phyloP scores from a whole-genome alignment of 2,888 invertebrate species.

The Parnassius smintheus region DNA sequence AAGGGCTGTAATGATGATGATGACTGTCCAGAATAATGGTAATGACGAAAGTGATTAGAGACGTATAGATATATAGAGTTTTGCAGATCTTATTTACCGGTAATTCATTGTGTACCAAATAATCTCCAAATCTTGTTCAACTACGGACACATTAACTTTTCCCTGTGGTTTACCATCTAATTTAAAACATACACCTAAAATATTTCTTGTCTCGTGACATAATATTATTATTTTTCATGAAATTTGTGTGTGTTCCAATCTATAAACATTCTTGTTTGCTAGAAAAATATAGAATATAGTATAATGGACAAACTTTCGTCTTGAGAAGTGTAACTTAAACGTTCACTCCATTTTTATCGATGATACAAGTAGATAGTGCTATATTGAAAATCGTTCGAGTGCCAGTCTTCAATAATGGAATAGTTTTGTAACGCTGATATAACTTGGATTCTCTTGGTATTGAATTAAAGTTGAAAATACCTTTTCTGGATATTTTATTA shows the following conservation, averaged over 20 bases:
- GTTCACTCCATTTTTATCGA: constrained; percentile 24
- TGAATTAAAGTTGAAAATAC: constrained; percentile 1
- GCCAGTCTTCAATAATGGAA: constrained; percentile 23
- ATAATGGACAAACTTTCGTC: constrained; percentile 16
- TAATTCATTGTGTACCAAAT: too few species aligned
- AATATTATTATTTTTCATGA: too few species aligned
- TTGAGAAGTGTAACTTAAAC: constrained; percentile 15
- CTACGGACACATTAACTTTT: too few species aligned
- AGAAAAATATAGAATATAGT: neutral
- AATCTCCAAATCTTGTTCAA: too few species aligned
- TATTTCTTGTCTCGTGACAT: too few species aligned
- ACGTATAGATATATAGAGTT: too few species aligned
- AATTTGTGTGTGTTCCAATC: neutral
- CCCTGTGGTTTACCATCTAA: too few species aligned
- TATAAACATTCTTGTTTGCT: neutral
- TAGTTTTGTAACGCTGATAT: neutral
- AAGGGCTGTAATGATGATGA: too few species aligned
- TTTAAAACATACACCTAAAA: too few species aligned
- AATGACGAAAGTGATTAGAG: too few species aligned
- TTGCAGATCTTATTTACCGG: too few species aligned
- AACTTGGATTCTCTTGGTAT: neutral
- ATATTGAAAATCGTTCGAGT: constrained; percentile 24
- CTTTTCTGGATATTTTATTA: neutral
- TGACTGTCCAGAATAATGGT: too few species aligned
- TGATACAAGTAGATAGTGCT: constrained; percentile 25